phyloP scores from a whole-genome alignment of 2,113 vertebrate species.

The Ctenomys sociabilis region DNA sequence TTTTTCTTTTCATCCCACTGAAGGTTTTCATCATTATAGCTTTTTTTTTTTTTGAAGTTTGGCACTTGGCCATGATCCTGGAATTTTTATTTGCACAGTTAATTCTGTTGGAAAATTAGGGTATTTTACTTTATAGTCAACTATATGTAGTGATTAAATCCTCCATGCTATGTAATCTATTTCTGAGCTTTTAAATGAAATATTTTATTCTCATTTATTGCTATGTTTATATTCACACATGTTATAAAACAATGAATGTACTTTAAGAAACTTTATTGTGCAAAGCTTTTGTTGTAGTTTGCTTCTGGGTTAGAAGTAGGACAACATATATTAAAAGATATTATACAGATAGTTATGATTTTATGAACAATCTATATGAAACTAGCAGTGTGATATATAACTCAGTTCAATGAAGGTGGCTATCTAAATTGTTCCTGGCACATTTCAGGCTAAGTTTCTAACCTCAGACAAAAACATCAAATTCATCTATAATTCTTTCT shows the following conservation, averaged over 20 bases:
- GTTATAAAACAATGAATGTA: background rate
- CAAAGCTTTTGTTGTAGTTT: background rate
- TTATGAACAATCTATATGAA: conserved; percentile 44
- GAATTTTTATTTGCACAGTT: background rate
- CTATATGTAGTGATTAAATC: background rate
- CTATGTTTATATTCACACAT: background rate
- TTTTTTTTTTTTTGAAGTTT: background rate
- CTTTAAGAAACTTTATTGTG: background rate
- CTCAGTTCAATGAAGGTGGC: conserved; percentile 14
- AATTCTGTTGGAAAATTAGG: background rate
- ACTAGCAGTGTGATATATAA: conserved; percentile 18
- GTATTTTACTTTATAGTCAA: background rate
- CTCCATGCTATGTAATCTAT: background rate
- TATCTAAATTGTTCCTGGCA: conserved; percentile 24
- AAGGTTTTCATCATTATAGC: background rate
- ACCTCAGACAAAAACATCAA: conserved; percentile 55
- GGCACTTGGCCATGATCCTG: background rate
- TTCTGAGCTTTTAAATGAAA: background rate
- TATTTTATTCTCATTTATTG: background rate
- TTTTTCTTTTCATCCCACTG: background rate
- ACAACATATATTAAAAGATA: conserved; percentile 8
- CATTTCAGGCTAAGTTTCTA: conserved; percentile 4
- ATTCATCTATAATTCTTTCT: conserved; percentile 60
- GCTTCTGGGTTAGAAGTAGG: background rate
- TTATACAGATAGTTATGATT: background rate